Percentiles rank a stretch among this genome's conserved stretches.
phyloP scores from a whole-genome alignment of 2,888 invertebrate genomes.

The Campoletis raptor region DNA sequence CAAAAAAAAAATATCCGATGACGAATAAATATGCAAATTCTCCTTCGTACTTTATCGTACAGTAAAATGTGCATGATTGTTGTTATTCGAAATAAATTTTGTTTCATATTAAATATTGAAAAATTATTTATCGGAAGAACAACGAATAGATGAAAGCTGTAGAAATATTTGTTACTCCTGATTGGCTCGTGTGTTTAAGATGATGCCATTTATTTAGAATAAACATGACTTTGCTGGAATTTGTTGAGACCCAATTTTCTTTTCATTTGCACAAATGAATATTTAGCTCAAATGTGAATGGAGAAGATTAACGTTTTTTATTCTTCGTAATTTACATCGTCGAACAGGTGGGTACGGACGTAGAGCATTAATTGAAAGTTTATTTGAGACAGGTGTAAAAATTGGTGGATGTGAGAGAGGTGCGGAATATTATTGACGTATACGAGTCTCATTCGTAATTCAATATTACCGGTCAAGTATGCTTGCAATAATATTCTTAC shows the following conservation, averaged over 20 bases:
- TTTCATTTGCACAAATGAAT: conserved; percentile 2
- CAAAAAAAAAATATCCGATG: neutral
- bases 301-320: conserved; percentile 30
- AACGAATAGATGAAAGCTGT: neutral
- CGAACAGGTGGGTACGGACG: conserved; percentile 9
- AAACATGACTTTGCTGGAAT: neutral
- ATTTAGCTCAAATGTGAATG: neutral
- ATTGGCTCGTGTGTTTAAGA: neutral
- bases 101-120: neutral
- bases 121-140: neutral
- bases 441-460: conserved; percentile 42
- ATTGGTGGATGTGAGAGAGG: conserved; percentile 37
- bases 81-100: neutral
- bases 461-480: conserved; percentile 46
- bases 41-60: neutral
- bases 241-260: neutral
- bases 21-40: neutral
- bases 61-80: neutral
- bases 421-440: conserved; percentile 41
- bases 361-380: conserved; percentile 35
- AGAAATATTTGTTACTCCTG: neutral
- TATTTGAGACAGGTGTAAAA: conserved; percentile 49
- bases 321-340: neutral
- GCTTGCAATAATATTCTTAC: conserved; percentile 42
- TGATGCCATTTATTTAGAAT: neutral